Evolutionary conservation across 53 echinoderm and acorn worm species (phyloP).

Genomic region (Mesocentrotus franciscanus): DNA sequence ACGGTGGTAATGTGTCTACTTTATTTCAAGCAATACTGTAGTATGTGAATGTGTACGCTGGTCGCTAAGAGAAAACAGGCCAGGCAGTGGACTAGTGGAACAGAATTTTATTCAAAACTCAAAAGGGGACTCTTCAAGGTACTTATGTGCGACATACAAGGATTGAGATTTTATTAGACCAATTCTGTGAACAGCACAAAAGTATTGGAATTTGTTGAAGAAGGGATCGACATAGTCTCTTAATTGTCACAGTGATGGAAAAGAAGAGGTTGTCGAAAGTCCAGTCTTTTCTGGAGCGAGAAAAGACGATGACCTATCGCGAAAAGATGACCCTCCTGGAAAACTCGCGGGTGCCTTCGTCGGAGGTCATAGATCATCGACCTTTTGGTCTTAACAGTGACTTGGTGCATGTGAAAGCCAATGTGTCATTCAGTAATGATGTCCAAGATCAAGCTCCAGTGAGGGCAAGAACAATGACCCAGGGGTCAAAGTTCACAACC

Average conservation of each 20-base stretch:
- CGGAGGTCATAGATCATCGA: conserved; percentile 47
- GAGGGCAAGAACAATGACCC: conserved; percentile 2
- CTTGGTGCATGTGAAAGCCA: neutral
- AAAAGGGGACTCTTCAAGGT: neutral
- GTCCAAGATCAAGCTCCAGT: neutral
- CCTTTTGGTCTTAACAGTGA: conserved; percentile 44
- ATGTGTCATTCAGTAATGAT: conserved; percentile 15
- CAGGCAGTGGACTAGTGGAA: no score
- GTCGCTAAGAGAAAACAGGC: no score
- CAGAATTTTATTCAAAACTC: neutral
- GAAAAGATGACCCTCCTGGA: conserved; percentile 35
- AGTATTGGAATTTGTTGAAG: neutral
- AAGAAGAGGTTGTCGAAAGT: neutral
- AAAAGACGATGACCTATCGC: conserved; percentile 48
- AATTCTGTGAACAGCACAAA: neutral
- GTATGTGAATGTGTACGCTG: no score
- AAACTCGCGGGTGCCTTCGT: neutral
- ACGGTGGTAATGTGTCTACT: no score
- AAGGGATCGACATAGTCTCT: neutral
- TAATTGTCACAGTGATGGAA: neutral
- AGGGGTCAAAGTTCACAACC: conserved; percentile 44
- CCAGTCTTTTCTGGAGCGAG: conserved; percentile 50
- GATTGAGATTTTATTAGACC: neutral
- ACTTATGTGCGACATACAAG: neutral
- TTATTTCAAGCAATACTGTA: no score